Evolutionary conservation across 2,113 vertebrate genomes (phyloP).

Genomic region (Mixornis gularis): DNA sequence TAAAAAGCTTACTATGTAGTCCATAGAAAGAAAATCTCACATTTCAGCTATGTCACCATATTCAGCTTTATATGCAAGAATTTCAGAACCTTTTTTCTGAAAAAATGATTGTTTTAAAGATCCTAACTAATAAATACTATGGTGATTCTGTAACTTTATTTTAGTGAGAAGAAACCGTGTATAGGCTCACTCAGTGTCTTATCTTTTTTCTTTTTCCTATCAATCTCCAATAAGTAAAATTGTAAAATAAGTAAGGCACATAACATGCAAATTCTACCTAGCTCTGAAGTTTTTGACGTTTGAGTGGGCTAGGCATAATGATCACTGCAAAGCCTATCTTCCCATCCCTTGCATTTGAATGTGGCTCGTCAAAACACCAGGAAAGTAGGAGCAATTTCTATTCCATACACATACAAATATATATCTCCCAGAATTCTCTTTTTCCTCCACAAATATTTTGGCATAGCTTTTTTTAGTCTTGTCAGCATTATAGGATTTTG

Average conservation of each 20-base stretch:
- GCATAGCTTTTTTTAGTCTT: background rate
- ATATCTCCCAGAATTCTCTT: background rate
- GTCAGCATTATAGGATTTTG: background rate
- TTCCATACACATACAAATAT: background rate
- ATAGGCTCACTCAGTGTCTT: background rate
- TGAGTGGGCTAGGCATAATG: constrained; percentile 21
- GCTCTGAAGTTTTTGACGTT: constrained; percentile 10
- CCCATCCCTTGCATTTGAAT: background rate
- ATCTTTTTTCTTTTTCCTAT: background rate
- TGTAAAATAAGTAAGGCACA: no score
- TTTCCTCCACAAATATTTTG: background rate
- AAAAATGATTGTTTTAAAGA: background rate
- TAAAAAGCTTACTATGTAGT: background rate
- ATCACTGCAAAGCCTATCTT: background rate
- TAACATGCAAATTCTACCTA: background rate
- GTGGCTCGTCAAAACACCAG: constrained; percentile 33
- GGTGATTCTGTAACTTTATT: background rate
- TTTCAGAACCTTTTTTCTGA: background rate
- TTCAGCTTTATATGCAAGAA: background rate
- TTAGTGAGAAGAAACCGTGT: background rate
- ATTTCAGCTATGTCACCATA: background rate
- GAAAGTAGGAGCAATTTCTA: background rate
- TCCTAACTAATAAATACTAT: background rate
- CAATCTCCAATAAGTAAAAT: background rate
- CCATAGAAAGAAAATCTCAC: background rate